Percentiles rank a stretch among this genome's conserved stretches.
Evolutionary conservation across 2,113 vertebrate genomes (phyloP).

Genomic region (Notarius lentiginosus): DNA sequence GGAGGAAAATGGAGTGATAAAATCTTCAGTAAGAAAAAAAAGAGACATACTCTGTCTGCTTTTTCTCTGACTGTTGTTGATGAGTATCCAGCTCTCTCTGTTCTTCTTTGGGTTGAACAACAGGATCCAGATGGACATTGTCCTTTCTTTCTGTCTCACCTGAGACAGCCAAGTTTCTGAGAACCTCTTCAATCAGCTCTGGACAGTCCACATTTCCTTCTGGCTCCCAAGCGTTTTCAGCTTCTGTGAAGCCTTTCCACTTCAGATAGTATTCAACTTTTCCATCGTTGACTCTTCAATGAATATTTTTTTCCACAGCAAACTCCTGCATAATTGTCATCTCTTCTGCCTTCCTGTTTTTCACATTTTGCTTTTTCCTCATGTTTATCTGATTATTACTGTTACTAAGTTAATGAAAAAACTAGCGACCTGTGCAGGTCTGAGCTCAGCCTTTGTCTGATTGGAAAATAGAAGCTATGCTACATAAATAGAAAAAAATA

Average conservation of each 20-base stretch:
- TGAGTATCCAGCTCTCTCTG: constrained; percentile 66
- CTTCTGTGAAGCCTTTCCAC: constrained; percentile 99
- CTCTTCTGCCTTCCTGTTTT: constrained; percentile 96
- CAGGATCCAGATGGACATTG: not conserved
- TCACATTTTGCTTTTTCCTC: constrained; percentile 98
- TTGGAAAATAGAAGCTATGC: too few relatives aligned
- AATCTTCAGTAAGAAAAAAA: not conserved
- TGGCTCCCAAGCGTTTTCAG: constrained; percentile 98
- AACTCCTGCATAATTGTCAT: constrained; percentile 89
- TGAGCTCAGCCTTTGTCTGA: too few relatives aligned
- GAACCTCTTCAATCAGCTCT: constrained; percentile 93
- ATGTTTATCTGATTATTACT: constrained; percentile 76
- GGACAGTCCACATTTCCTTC: constrained; percentile 98
- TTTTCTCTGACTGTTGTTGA: too few relatives aligned
- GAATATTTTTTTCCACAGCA: constrained; percentile 94
- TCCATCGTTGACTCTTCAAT: constrained; percentile 87
- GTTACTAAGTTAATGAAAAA: not conserved
- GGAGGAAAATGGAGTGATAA: not conserved
- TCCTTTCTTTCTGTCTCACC: constrained; percentile 66
- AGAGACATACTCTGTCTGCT: too few relatives aligned
- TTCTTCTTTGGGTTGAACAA: constrained; percentile 69
- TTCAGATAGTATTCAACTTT: constrained; percentile 97
- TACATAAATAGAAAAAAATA: too few relatives aligned
- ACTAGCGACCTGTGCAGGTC: too few relatives aligned
- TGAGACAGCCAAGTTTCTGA: constrained; percentile 82